Percentiles rank a stretch among this genome's conserved stretches.
Evolutionary conservation across 2,113 vertebrate genomes (phyloP).

Genomic region (Rutilus rutilus): DNA sequence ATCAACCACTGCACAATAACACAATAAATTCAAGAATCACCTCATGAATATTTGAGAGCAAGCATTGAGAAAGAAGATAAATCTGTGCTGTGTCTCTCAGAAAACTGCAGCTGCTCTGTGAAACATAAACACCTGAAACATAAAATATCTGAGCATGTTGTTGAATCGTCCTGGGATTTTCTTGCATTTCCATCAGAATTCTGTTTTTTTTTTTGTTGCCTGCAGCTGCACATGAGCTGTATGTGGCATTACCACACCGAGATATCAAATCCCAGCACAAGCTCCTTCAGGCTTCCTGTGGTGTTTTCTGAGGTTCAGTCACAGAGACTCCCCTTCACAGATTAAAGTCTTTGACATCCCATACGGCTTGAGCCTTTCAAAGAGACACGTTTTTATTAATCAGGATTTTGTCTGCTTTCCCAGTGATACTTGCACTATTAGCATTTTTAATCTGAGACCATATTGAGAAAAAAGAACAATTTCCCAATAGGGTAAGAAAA

Average conservation of each 20-base stretch:
- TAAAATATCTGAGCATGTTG: constrained; percentile 6
- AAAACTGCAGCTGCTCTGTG: background rate
- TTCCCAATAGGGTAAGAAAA: background rate
- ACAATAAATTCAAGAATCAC: constrained; percentile 8
- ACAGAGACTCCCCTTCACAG: background rate
- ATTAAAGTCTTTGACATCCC: background rate
- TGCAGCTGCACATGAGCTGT: background rate
- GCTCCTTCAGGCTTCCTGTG: constrained; percentile 11
- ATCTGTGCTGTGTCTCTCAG: constrained; percentile 4
- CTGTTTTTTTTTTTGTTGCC: background rate
- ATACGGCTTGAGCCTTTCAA: background rate
- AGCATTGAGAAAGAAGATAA: background rate
- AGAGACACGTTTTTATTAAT: background rate
- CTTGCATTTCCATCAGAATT: constrained; percentile 16
- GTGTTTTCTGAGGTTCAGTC: constrained; percentile 24
- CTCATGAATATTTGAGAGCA: constrained; percentile 21
- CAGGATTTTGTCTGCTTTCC: no score
- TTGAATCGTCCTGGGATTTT: constrained; percentile 14
- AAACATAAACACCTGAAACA: background rate
- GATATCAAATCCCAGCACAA: constrained; percentile 26
- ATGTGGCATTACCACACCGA: constrained; percentile 12
- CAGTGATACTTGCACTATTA: background rate
- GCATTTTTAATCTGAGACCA: background rate
- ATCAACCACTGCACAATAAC: background rate
- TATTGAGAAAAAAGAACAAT: background rate